Evolutionary conservation across 2,888 invertebrate species (phyloP).

Genomic region (Bimastos eiseni): DNA sequence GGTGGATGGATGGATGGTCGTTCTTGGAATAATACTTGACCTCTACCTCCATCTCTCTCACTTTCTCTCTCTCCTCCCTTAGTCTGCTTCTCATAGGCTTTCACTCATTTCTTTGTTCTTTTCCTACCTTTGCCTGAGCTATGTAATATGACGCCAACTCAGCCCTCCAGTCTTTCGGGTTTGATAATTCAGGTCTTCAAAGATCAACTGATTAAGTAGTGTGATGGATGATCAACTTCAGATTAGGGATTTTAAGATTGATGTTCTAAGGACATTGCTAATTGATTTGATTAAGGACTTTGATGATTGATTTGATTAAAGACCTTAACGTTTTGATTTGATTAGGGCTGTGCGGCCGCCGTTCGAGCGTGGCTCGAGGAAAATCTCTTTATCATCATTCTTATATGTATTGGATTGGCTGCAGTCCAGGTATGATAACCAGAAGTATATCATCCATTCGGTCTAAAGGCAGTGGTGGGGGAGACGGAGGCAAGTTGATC

Average conservation of each 20-base stretch:
- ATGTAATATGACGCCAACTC: no score
- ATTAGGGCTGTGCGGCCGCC: neutral
- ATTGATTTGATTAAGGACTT: neutral
- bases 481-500: neutral
- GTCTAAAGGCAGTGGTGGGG: neutral
- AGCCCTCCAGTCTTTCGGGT: neutral
- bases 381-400: slow-evolving; percentile 20
- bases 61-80: no score
- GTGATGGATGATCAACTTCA: neutral
- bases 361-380: neutral
- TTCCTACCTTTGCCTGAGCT: no score
- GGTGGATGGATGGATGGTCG: no score
- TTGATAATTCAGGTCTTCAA: neutral
- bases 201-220: neutral
- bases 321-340: no score
- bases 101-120: no score
- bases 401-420: slow-evolving; percentile 3
- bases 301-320: neutral
- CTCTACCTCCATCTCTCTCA: no score
- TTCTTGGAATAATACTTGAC: no score
- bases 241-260: no score
- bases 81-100: no score
- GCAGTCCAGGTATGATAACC: slow-evolving; percentile 15
- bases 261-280: neutral
- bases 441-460: neutral